Evolutionary conservation across 2,888 invertebrate genomes (phyloP), one percentile per base, ranked within the genome.

Genomic region (Tinea semifulvella): DNA sequence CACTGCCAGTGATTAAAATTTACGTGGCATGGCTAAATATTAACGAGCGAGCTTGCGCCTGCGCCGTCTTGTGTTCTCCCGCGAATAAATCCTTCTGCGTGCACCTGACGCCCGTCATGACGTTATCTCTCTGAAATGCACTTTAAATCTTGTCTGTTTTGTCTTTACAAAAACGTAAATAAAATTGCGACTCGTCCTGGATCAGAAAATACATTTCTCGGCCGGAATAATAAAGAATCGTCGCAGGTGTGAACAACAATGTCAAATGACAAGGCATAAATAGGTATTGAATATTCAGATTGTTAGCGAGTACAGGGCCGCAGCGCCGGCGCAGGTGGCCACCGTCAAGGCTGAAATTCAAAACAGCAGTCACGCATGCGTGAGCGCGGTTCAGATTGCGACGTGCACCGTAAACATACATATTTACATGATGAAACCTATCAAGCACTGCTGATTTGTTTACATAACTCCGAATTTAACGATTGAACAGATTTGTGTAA

Each of bases 311-410:
- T 75, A 76, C 76, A 75, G 60, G 75, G 74, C 68, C 80, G 77
- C 83, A 82, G 83, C 84, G 82, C 77, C 84, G 82, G 84, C 84
- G 83, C 81, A 84, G 83, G 84, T 84, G 82, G 72, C 73, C 71
- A 74, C 77, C 80, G 82, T 77, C 80, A 80, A 80, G 79, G 80
- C 79, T 80, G 77, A 80, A 79, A 80, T 77, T 76, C 79, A 76
- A 80, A 80, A 73, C 79, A 77, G 74, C 65, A 74, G 76, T 76
- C 77, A 76, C 70, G 79, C 76, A 75, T 76, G 76, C 73, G 65
- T 68, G 74, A 68, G 70, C 65, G 65, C 62, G 66, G 65, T 62
- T 72, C 65, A 62, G 60, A 64, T 67, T 61, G 61, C 60, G 56
- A 58, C 58, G 27, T 60, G 54, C 53, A 35, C 13, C 52, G 50